A percentile compares a stretch with the other conserved stretches of the same genome.
Conservation (phyloP, 2,113 vertebrate species). For the Turdus rufiventris region DNA sequence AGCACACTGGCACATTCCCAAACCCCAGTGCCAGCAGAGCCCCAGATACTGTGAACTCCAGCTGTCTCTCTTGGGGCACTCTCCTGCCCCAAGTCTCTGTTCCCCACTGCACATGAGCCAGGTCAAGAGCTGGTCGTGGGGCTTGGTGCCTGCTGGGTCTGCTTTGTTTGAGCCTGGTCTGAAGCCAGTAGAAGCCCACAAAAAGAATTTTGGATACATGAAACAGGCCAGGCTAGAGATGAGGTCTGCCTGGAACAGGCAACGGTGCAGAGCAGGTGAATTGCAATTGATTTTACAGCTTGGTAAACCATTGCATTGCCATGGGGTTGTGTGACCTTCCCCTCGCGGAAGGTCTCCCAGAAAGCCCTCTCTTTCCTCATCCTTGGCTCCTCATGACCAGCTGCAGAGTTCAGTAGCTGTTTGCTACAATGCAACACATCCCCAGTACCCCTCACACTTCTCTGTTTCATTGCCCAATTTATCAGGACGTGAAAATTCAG, state of each 20-base stretch:
- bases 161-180: not conserved
- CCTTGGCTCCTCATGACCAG: not conserved
- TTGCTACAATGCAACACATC: not conserved
- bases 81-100: not conserved
- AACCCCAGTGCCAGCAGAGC: not conserved
- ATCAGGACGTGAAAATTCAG: not conserved
- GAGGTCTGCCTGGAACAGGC: not conserved
- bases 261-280: not conserved
- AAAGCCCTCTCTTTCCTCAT: not conserved
- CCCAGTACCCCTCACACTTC: not conserved
- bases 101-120: not conserved
- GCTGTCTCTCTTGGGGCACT: not conserved
- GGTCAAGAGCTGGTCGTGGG: rapidly evolving
- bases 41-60: not conserved
- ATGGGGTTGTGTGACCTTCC: not conserved
- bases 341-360: not conserved
- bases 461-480: not conserved
- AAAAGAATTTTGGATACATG: not conserved
- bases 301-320: not conserved
- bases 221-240: not conserved
- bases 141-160: not conserved
- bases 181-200: not conserved
- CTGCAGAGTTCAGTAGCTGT: not conserved
- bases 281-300: not conserved
- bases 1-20: not conserved